Base-by-base conservation (phyloP, 2,888 invertebrate species). In the Pollenia angustigena region DNA sequence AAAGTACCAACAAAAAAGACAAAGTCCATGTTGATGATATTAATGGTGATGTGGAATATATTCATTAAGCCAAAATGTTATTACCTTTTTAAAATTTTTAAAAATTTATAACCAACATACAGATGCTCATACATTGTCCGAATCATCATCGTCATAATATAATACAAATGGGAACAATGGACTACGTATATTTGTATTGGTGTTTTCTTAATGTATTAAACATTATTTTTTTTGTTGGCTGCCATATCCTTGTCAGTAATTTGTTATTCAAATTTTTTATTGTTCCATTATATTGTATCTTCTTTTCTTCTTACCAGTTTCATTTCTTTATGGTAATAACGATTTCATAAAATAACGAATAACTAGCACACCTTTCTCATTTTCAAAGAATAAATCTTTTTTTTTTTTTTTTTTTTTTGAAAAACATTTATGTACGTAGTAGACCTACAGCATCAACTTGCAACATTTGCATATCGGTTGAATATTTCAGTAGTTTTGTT, bases 41-140 rank as follows among this genome's bases (percentile, higher is more conserved):
- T 66, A n/a, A 44, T 62, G 68, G 18, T 75, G 32, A 69, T 62
- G 75, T 50, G 56, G 11, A 60, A 12, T 68, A 62, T 81, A 81
- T 76, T 80, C 83, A 83, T 87, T 87, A 83, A 87, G 76, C 62
- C 80, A 72, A 85, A 81, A 87, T 81, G 72, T 58, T 87, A 83
- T 80, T 80, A 76, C 71, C 75, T 82, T 83, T 80, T 78, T 66
- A 85, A 81, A 68, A 60, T 50, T 72, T 72, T 81, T 78, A 81
- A 85, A 76, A 76, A 81, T 85, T 76, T 76, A 64, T 76, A 80
- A 75, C 69, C 68, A 60, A 16, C 32, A 32, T 16, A 6, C 46
- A 78, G 12, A 9, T 23, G n/a, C 48, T 7, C 2, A n/a, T 44
- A 11, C 16, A 46, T 9, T 16, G 14, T 14, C 44, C 46, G 72